Base-by-base conservation (phyloP, 2,888 invertebrate genomes). In the Tuberolachnus salignus region DNA sequence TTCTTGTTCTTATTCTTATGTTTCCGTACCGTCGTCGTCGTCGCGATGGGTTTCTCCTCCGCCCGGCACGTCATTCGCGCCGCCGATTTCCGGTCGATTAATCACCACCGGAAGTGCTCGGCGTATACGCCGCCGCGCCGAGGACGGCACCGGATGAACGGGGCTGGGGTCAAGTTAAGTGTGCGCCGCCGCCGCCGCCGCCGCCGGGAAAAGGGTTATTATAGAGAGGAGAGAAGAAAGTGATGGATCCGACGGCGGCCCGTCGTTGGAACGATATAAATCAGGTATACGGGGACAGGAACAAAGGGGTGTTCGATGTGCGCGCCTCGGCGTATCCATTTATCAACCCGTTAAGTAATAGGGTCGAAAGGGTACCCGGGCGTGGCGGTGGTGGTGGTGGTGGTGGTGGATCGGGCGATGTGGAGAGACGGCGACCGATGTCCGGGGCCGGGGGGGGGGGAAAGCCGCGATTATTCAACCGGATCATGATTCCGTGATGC, bases 331-430 rank as follows among this genome's bases (percentile, higher is more conserved):
- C 51, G 78, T 78, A 78, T 78, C 78, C 78, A 78, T 78, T 78
- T 78, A 78, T 78, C 78, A 78, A 78, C 78, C 78, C 78, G 78
- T 78, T 78, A 78, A 78, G 78, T 78, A 78, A 78, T 69, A 78
- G 78, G 78, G 78, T 78, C 78, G 78, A 78, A 69, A 34, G 34
- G 34, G 34, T 3, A 34, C 34, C 34, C 34, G 34, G 6, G 3
- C 34, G 34, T 6, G 34, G 34, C 78, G 66, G 66, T 26, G 14
- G 21, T 42, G 34, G 46, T 4, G 57, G 42, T 13, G 13, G n/a
- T 14, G 49, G n/a, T n/a, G n/a, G n/a, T n/a, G n/a, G n/a, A n/a
- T n/a, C n/a, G 21, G 1, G 21, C 8, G 55, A 13, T 8, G n/a
- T n/a, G n/a, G n/a, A n/a, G 11, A 9, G 23, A 8, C 34, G 6